Evolutionary conservation across 2,888 invertebrate species (phyloP).

Genomic region (Tenthredo scrophulariae): DNA sequence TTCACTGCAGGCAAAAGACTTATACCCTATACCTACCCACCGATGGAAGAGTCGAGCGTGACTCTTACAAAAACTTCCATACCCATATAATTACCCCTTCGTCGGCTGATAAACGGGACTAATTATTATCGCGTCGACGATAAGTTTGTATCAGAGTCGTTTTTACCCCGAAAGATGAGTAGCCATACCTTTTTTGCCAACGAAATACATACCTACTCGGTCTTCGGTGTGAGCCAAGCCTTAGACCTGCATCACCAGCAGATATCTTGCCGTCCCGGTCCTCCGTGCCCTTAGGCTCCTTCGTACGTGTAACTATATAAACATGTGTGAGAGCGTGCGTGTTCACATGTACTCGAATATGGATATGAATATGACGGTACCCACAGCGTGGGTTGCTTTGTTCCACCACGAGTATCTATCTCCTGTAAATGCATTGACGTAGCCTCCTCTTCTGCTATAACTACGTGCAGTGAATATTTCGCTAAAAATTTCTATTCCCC

Average conservation of each 20-base stretch:
- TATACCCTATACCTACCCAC: neutral
- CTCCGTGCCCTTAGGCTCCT: conserved; percentile 63
- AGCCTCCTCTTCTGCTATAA: neutral
- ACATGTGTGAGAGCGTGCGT: conserved; percentile 48
- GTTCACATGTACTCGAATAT: conserved; percentile 60
- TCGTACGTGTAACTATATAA: conserved; percentile 55
- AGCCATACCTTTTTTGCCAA: neutral
- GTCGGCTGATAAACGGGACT: conserved; percentile 42
- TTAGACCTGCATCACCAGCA: conserved; percentile 33
- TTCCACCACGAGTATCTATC: conserved; percentile 65
- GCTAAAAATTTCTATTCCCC: neutral
- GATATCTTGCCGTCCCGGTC: conserved; percentile 54
- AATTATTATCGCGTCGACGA: conserved; percentile 34
- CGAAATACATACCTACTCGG: neutral
- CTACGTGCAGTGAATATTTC: neutral
- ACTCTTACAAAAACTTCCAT: conserved; percentile 15
- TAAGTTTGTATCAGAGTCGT: conserved; percentile 10
- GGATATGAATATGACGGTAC: conserved; percentile 69
- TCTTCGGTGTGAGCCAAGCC: conserved; percentile 42
- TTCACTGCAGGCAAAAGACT: conserved; percentile 29
- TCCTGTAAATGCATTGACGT: conserved; percentile 49
- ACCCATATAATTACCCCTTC: conserved; percentile 38
- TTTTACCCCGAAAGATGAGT: conserved; percentile 7
- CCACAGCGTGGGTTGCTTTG: conserved; percentile 72
- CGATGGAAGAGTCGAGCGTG: neutral